Evolutionary conservation across 92 coral and sea anemone species (phyloP).

Genomic region (Virgularia gustaviana): DNA sequence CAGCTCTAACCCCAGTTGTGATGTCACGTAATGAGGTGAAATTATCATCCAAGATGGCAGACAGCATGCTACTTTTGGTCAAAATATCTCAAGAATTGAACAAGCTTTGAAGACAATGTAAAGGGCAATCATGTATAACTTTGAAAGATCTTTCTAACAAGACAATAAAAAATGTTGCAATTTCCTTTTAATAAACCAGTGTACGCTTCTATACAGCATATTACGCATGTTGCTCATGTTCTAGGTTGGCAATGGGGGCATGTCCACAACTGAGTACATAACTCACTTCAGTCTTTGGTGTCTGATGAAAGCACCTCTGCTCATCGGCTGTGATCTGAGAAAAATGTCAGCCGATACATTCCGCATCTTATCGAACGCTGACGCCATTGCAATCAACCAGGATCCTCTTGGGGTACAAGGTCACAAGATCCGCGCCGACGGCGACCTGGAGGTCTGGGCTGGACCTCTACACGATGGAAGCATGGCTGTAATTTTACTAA

Average conservation of each 20-base stretch:
- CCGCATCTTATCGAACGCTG: constrained; percentile 39
- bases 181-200: too few relatives aligned
- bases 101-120: too few relatives aligned
- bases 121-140: too few relatives aligned
- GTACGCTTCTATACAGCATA: too few relatives aligned
- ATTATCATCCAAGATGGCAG: too few relatives aligned
- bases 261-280: constrained; percentile 43
- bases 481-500: constrained; percentile 45
- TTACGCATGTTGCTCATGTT: not conserved
- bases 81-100: too few relatives aligned
- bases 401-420: constrained; percentile 55
- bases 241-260: constrained; percentile 56
- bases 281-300: constrained; percentile 62
- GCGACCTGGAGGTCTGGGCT: constrained; percentile 49
- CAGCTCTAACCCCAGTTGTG: not conserved
- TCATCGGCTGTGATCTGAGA: constrained; percentile 55
- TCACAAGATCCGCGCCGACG: constrained; percentile 45
- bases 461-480: constrained; percentile 49
- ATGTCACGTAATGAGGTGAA: too few relatives aligned
- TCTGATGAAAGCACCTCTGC: constrained; percentile 57
- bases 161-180: too few relatives aligned
- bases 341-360: constrained; percentile 39
- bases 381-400: constrained; percentile 55
- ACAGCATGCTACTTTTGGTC: too few relatives aligned
- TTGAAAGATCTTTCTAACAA: too few relatives aligned